Evolutionary conservation across 2,113 vertebrate genomes (phyloP), one percentile per base, ranked within the genome.

Genomic region (Hippopotamus amphibius): DNA sequence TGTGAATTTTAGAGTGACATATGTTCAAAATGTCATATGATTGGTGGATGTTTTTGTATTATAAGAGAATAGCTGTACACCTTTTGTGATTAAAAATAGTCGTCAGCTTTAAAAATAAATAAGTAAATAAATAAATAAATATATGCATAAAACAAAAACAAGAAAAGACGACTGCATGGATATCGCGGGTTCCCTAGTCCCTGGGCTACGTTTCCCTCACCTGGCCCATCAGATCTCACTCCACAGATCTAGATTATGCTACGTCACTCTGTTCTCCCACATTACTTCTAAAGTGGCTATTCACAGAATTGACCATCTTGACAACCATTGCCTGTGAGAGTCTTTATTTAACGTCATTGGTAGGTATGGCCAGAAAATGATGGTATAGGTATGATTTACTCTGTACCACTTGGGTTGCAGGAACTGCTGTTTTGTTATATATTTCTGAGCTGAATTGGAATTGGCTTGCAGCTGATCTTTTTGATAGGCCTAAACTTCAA

Each of bases 21-120:
- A 68, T 85, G 88, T 93, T 97, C 83, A 96, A 96, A 90, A 90
- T 93, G 93, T 95, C 87, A 28, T 96, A 85, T 95, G 96, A 95
- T 90, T 97, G 97, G 96, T 85, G 59, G 90, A 12, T 96, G 71
- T 88, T 96, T 97, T 93, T 97, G 65, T 80, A 92, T 93, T 93
- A 71, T 16, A 72, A 90, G 59, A 95, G 71, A 97, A 87, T 86
- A 92, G 71, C 65, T 76, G 33, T 79, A 88, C 37, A 90, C 13
- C 94, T 97, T 93, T 79, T 80, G 69, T 91, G 83, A 95, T 95
- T 97, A 97, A 97, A 96, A 97, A 92, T 92, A 90, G 76, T 83
- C 37, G 37, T 37, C 77, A 88, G 77, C 7, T 28, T 79, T 48
- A 48, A 37, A 37, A 37, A 37, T 37, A 37, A 37, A 37, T 37